phyloP scores from a whole-genome alignment of 2,797 vertebrate species.

The Babyrousa celebensis region DNA sequence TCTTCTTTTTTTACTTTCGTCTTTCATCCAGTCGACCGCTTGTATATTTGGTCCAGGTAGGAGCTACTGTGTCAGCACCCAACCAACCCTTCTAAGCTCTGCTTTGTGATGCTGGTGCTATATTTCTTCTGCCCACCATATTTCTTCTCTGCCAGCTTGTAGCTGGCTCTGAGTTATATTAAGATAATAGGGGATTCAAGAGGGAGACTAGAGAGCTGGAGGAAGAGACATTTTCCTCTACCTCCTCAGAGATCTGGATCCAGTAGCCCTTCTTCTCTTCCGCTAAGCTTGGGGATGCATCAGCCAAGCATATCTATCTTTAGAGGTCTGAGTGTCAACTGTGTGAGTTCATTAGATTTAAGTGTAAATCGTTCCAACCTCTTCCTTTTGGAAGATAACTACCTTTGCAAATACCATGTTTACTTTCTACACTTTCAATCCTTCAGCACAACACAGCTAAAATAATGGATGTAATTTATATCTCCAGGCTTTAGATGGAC shows the following conservation, averaged over 20 bases:
- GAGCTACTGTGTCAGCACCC: background rate
- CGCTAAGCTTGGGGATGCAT: background rate
- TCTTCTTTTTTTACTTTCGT: background rate
- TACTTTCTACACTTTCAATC: background rate
- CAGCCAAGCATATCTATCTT: background rate
- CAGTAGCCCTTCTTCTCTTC: background rate
- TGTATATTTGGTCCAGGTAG: background rate
- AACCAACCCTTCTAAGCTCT: background rate
- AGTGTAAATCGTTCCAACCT: background rate
- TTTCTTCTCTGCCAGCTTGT: background rate
- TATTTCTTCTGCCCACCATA: background rate
- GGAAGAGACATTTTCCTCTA: background rate
- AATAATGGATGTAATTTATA: background rate
- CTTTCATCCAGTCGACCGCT: background rate
- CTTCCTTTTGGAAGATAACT: background rate
- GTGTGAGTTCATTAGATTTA: background rate
- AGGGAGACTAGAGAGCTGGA: background rate
- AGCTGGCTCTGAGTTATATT: too few species aligned
- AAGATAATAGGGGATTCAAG: background rate
- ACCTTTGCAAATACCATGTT: background rate
- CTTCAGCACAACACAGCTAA: background rate
- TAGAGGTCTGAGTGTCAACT: background rate
- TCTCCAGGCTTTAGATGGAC: background rate
- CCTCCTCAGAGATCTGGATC: background rate
- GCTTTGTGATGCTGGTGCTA: background rate